phyloP scores from a whole-genome alignment of 2,113 vertebrate species.

The Cavia aperea region DNA sequence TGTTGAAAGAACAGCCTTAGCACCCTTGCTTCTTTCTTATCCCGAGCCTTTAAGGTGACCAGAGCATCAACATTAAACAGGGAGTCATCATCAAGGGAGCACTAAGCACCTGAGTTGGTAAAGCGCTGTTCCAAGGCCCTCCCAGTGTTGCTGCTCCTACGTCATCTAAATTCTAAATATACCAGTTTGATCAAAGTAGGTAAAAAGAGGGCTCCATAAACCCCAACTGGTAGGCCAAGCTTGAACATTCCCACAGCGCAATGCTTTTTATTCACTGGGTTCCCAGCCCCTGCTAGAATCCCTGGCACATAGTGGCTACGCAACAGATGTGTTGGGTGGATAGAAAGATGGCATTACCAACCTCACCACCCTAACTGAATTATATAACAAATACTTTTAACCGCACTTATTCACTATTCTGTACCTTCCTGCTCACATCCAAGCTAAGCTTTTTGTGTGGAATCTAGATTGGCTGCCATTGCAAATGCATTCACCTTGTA shows the following conservation, averaged over 20 bases:
- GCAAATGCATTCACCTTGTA: not conserved
- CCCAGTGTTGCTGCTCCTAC: not conserved
- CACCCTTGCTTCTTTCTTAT: not conserved
- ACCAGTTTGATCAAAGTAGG: not conserved
- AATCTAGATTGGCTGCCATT: not conserved
- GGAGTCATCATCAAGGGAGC: not conserved
- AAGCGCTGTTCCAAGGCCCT: not conserved
- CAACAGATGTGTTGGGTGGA: not conserved
- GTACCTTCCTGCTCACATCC: not conserved
- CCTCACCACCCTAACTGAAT: not conserved
- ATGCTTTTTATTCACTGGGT: not conserved
- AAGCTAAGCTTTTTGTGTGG: not conserved
- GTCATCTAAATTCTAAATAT: not conserved
- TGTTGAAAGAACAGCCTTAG: not conserved
- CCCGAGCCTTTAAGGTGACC: not conserved
- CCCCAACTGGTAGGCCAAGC: not conserved
- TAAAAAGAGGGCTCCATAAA: not conserved
- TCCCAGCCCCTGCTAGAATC: not conserved
- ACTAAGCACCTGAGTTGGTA: not conserved
- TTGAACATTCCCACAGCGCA: not conserved
- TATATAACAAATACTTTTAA: not conserved
- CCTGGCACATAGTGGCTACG: not conserved
- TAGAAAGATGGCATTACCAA: not conserved
- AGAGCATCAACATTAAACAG: not conserved
- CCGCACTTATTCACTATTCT: not conserved